These are phyloP conservation scores for Aphrocallistes beatrix DNA, from an alignment of 37 sponge, comb jelly and placozoan genomes.

Conservation along the genomic window DNA sequence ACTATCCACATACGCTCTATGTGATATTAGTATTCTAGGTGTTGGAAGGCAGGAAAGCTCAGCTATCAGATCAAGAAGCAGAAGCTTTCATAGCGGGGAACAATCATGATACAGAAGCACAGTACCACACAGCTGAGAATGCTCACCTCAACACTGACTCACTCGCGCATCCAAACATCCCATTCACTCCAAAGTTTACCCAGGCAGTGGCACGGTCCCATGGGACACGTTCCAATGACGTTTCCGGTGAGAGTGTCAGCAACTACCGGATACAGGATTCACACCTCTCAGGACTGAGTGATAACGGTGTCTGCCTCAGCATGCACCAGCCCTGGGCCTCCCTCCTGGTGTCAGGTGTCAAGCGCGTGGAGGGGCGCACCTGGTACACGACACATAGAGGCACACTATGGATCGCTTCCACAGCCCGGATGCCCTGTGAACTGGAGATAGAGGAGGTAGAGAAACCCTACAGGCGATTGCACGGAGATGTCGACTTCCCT, in stretches of 20 bases:
- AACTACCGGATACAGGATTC: background rate
- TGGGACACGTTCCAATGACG: background rate
- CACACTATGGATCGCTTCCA: slow-evolving; percentile 89
- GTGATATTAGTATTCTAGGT: background rate
- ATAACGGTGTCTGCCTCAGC: slow-evolving; percentile 72
- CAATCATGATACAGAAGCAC: background rate
- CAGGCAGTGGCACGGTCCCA: background rate
- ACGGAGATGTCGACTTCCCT: slow-evolving; percentile 58
- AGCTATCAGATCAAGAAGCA: background rate
- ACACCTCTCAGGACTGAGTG: background rate
- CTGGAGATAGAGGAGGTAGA: slow-evolving; percentile 43
- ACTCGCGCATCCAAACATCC: background rate
- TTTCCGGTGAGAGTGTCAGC: background rate
- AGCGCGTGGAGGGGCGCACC: slow-evolving; percentile 67
- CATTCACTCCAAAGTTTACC: background rate
- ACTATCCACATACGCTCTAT: too few relatives aligned
- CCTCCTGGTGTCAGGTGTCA: slow-evolving; percentile 78
- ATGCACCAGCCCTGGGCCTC: slow-evolving; percentile 99
- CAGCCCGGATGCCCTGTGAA: slow-evolving; percentile 32
- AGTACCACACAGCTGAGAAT: background rate
- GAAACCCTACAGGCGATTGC: slow-evolving; percentile 33
- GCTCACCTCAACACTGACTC: background rate
- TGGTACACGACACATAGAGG: slow-evolving; percentile 96
- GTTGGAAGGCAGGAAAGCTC: background rate
- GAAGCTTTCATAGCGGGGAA: background rate